Evolutionary conservation across 2,797 vertebrate genomes (phyloP), one percentile per base, ranked within the genome.

Genomic region (Liparis tanakae): DNA sequence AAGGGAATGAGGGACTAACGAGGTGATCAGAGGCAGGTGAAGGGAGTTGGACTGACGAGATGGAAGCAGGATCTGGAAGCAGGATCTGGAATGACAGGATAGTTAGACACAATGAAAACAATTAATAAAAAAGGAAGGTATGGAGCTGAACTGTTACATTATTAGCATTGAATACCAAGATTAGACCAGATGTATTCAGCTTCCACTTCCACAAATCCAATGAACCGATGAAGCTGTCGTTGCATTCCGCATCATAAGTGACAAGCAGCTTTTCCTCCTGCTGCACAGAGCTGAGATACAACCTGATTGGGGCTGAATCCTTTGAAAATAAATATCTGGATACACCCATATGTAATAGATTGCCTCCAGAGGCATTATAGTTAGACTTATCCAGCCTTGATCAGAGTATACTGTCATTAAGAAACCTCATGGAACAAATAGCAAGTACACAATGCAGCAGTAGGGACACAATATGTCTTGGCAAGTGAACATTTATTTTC

Each of bases 141-240:
- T n/a, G n/a, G n/a, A n/a, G n/a, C n/a, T n/a, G n/a, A n/a, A n/a
- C n/a, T n/a, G n/a, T n/a, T n/a, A n/a, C n/a, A n/a, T n/a, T n/a
- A n/a, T n/a, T n/a, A 81, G 60, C 48, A 85, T 91, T 85, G 67
- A 79, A 75, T 57, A 69, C 30, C 14, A 10, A 78, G 70, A 87
- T 83, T 70, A 83, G 51, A 70, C 22, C 57, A 43, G 30, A 10
- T 46, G 41, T 76, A 43, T 56, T 63, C 63, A 64, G 76, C 57
- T 34, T 73, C 34, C 39, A 4, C 46, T 57, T 72, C 18, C 53
- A 62, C 18, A 2, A 70, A 76, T 60, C 39, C 3, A n/a, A 66
- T 59, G 15, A 69, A 75, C 25, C 62, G 46, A 84, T 81, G 72
- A 74, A 65, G 41, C 59, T 51, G 33, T 3, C 43, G 63, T 53